Evolutionary conservation across 2,888 invertebrate genomes (phyloP).

Genomic region (Papilio demoleus): DNA sequence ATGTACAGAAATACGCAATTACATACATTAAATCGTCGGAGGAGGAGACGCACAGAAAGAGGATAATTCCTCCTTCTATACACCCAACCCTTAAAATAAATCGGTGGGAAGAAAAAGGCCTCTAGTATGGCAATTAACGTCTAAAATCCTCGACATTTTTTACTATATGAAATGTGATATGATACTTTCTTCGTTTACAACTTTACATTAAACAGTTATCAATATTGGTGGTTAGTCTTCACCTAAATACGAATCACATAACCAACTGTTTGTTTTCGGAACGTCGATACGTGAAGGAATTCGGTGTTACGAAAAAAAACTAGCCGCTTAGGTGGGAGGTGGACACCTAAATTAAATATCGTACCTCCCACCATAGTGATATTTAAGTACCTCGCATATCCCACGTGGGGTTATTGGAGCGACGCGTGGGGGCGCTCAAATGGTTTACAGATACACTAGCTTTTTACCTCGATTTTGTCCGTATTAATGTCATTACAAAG

Average conservation of each 20-base stretch:
- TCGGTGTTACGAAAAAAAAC: slow-evolving; percentile 21
- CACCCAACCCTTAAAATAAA: no score
- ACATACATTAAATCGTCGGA: no score
- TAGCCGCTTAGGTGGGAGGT: neutral
- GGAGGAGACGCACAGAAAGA: no score
- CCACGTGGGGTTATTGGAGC: slow-evolving; percentile 23
- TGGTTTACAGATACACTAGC: neutral
- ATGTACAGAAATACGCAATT: no score
- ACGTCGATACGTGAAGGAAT: slow-evolving; percentile 24
- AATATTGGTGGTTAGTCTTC: slow-evolving; percentile 9
- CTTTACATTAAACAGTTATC: neutral
- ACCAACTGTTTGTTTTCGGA: slow-evolving; percentile 21
- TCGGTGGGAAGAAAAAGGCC: no score
- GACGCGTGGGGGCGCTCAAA: slow-evolving; percentile 20
- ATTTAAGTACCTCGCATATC: slow-evolving; percentile 17
- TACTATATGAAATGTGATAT: no score
- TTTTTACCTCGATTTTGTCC: neutral
- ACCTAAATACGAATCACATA: slow-evolving; percentile 29
- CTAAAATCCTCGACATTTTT: no score
- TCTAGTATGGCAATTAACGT: no score
- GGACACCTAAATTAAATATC: slow-evolving; percentile 18
- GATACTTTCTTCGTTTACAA: neutral
- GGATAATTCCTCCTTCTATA: no score
- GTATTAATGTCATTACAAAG: no score
- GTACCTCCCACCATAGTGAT: neutral